Conservation (phyloP, 2,113 vertebrate species). For the Planiliza haematocheilus region DNA sequence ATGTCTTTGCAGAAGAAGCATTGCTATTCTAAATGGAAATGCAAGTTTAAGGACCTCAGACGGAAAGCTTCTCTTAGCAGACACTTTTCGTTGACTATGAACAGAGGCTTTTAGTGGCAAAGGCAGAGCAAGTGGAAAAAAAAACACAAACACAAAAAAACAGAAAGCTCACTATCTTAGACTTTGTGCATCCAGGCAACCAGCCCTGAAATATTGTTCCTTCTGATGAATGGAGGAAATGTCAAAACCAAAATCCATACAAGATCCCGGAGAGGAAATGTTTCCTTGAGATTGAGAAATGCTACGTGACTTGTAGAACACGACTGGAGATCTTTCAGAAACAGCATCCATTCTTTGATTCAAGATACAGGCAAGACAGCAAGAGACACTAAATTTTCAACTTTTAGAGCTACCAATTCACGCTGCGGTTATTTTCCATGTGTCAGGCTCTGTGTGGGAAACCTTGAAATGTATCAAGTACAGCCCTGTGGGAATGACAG, state of each 20-base stretch:
- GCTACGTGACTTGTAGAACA: not conserved
- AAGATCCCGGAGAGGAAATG: not conserved
- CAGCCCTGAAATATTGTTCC: not conserved
- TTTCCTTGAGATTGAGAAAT: not conserved
- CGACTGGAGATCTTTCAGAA: slow-evolving; percentile 8
- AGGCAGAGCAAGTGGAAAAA: slow-evolving; percentile 45
- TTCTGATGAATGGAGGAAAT: slow-evolving; percentile 15
- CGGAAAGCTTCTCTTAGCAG: slow-evolving; percentile 3
- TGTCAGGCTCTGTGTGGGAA: too few species aligned
- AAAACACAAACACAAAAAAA: slow-evolving; percentile 1
- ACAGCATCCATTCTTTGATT: not conserved
- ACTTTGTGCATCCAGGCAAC: slow-evolving; percentile 9
- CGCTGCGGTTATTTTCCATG: too few species aligned
- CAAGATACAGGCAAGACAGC: too few species aligned
- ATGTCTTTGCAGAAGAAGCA: slow-evolving; percentile 16
- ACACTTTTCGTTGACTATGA: not conserved
- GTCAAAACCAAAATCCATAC: slow-evolving; percentile 12
- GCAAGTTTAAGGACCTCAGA: slow-evolving; percentile 25
- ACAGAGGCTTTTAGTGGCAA: slow-evolving; percentile 59
- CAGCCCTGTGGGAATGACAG: too few species aligned
- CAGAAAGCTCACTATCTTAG: not conserved
- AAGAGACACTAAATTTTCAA: too few species aligned
- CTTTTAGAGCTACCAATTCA: too few species aligned
- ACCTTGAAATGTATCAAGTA: too few species aligned
- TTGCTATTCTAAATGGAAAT: slow-evolving; percentile 30